Conservation (phyloP, 1,140 invertebrate genomes). For the Drosophila tristis region DNA sequence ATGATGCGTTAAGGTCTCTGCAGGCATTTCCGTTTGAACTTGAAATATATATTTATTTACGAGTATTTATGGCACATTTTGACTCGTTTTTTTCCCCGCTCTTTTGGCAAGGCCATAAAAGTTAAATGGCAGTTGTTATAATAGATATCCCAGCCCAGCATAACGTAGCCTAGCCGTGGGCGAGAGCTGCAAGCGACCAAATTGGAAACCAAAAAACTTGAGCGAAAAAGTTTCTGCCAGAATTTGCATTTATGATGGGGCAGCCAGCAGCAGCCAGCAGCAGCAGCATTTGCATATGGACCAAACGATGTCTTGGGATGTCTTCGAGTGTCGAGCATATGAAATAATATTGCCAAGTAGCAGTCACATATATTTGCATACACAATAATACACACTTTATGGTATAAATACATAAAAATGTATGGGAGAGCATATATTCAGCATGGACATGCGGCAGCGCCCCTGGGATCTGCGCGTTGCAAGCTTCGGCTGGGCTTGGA, state of each 20-base stretch:
- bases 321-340: slow-evolving; percentile 18
- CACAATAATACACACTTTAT: too few species aligned
- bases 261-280: too few species aligned
- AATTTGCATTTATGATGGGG: slow-evolving; percentile 72
- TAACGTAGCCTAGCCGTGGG: slow-evolving; percentile 5
- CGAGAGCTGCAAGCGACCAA: slow-evolving; percentile 32
- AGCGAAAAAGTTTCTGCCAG: slow-evolving; percentile 33
- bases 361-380: background rate
- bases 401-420: too few species aligned
- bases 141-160: slow-evolving; percentile 20
- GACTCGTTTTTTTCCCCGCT: slow-evolving; percentile 5
- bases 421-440: too few species aligned
- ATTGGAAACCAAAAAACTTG: slow-evolving; percentile 42
- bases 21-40: slow-evolving; percentile 72
- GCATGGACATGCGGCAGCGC: too few species aligned
- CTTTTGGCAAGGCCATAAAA: slow-evolving; percentile 35
- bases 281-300: slow-evolving; percentile 52
- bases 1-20: slow-evolving; percentile 69
- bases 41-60: slow-evolving; percentile 41
- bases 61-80: slow-evolving; percentile 27
- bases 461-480: too few species aligned
- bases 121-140: slow-evolving; percentile 49
- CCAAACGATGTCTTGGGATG: slow-evolving; percentile 16
- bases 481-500: too few species aligned
- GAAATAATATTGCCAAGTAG: slow-evolving; percentile 20